Base-by-base conservation (phyloP, 2,797 vertebrate genomes). In the Poeciliopsis presidionis region DNA sequence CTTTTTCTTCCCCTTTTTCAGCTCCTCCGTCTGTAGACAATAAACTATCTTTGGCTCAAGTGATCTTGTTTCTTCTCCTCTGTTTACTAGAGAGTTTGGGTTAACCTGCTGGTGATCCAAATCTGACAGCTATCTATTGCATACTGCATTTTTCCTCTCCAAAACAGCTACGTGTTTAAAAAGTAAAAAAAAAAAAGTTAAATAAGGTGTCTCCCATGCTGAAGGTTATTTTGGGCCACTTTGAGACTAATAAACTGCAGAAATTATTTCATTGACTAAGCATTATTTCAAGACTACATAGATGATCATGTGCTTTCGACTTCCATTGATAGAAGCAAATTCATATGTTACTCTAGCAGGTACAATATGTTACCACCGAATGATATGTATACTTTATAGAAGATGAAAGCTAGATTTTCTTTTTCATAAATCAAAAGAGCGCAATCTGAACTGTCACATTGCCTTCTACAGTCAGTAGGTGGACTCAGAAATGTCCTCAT, bases 401-500 rank as follows among this genome's bases (percentile, higher is more conserved):
- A 67, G 63, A 41, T 41, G 36, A 41, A 67, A 9, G 41, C 1
- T 25, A 25, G 8, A 41, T 57, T 57, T 57, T 33, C 3, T 33
- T 45, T 70, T 7, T 6, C 39, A 83, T 25, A 22, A 53, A 25
- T 53, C 49, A 25, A 22, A 70, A 70, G 25, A n/a, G 25, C 5
- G 12, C 65, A 39, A 41, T 41, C 41, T 67, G 36, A 67, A 41
- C 45, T 46, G 67, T 72, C 9, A 59, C 11, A 36, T 13, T 77
- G 25, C 59, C 43, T 36, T 63, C 39, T 57, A 28, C 55, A 72
- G 57, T 73, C 51, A 74, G 45, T 22, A 72, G 25, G 16, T 75
- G 28, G 51, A 41, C 59, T 72, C 46, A 57, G 39, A 75, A 74
- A 80, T 20, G 46, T 74, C 70, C 70, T 81, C 74, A 77, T 82